A percentile compares a stretch with the other conserved stretches of the same genome.
phyloP scores from a whole-genome alignment of 2,113 vertebrate species.

The Maylandia zebra region DNA sequence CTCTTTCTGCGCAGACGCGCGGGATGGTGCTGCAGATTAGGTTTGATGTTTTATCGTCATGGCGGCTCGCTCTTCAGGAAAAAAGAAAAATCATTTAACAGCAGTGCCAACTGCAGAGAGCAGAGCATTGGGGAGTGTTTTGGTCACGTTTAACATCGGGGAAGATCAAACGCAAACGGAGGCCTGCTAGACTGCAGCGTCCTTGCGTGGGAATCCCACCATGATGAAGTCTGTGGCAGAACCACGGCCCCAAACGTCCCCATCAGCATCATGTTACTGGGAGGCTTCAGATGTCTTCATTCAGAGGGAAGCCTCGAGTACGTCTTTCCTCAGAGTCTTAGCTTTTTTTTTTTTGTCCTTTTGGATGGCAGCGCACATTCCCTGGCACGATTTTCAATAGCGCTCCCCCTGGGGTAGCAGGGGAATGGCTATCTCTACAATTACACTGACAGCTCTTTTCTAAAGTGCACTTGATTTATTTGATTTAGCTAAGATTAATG shows the following conservation, averaged over 20 bases:
- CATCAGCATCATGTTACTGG: not conserved
- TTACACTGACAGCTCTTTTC: conserved; percentile 67
- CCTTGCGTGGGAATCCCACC: not conserved
- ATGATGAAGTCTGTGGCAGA: not conserved
- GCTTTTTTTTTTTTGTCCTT: not conserved
- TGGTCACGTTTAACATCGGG: conserved; percentile 28
- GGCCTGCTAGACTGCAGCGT: not conserved
- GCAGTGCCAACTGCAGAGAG: not conserved
- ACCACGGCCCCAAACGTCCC: not conserved
- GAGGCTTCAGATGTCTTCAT: conserved; percentile 23
- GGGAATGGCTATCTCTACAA: conserved; percentile 61
- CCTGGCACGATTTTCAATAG: conserved; percentile 55
- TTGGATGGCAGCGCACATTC: conserved; percentile 20
- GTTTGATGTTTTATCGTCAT: conserved; percentile 28
- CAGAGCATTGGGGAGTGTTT: not conserved
- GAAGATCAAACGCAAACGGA: conserved; percentile 22
- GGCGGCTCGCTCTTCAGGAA: conserved; percentile 9
- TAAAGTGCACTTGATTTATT: conserved; percentile 70
- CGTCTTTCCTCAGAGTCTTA: conserved; percentile 12
- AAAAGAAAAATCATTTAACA: not conserved
- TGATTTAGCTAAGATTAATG: conserved; percentile 67
- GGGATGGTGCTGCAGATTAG: conserved; percentile 24
- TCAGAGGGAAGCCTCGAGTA: not conserved
- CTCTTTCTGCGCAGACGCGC: conserved; percentile 8
- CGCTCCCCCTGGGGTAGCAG: conserved; percentile 42